Evolutionary conservation across 1,140 invertebrate species (phyloP), one percentile per base, ranked within the genome.

Genomic region (Anastatus disparis): DNA sequence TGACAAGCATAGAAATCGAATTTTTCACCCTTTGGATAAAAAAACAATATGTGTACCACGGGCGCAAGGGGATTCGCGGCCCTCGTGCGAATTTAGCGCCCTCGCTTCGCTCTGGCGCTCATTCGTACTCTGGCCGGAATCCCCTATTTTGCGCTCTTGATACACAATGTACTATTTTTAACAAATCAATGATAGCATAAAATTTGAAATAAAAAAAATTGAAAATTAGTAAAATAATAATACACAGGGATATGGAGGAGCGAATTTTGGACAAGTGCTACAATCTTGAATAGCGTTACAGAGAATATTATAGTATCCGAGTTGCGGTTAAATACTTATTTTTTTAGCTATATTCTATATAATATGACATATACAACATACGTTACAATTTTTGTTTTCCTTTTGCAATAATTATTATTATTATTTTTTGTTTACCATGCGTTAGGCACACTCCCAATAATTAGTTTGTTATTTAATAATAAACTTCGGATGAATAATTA

Each of bases 361-460:
- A 55, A 38, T 13, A 72, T 70, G 59, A 76, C 69, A 71, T 76
- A 75, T 78, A 74, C 77, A 71, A 74, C 76, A 78, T 77, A 74
- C 70, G 59, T 77, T 71, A 72, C 22, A 55, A 22, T 66, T 42
- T 67, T 59, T 59, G n/a, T 10, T 44, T 44, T 3, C 8, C 72
- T 74, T 63, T 20, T 71, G 71, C 17, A 52, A 26, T 13, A 26
- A 52, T 55, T 17, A 55, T 55, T 17, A 35, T 55, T 53, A 67
- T 64, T 53, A n/a, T 63, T 20, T 63, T 35, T 69, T 61, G 4
- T 72, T 74, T 66, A 72, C 58, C 74, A 77, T 70, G 75, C 71
- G 71, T 82, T 82, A 82, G 80, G 80, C 78, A 82, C 78, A 79
- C 76, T 79, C 71, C 73, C 74, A 74, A 74, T 72, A 67, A 27